Conservation (phyloP, 2,797 vertebrate genomes). For the Thripadectes ignobilis region DNA sequence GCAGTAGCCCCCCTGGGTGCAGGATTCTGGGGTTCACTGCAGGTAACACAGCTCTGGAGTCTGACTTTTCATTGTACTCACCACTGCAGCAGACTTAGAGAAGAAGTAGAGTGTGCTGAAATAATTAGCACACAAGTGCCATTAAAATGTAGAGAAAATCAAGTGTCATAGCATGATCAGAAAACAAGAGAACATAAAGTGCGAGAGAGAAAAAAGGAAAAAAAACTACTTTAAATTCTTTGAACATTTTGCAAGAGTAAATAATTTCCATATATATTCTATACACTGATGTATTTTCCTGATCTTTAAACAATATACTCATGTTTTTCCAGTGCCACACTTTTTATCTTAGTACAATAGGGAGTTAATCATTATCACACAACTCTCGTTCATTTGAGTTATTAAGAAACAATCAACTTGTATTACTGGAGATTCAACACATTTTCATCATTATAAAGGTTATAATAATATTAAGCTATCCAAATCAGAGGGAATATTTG, state of each 20-base stretch:
- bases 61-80: background rate
- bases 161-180: background rate
- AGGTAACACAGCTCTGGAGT: background rate
- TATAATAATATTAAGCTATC: background rate
- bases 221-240: background rate
- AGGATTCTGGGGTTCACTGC: background rate
- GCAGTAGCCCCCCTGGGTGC: rapidly evolving
- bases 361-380: background rate
- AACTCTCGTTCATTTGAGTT: background rate
- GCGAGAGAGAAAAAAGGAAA: background rate
- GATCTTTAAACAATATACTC: background rate
- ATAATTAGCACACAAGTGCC: background rate
- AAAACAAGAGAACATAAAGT: background rate
- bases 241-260: background rate
- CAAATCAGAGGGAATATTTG: background rate
- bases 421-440: background rate
- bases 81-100: background rate
- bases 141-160: background rate
- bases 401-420: background rate
- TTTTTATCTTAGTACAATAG: background rate
- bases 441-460: background rate
- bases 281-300: background rate
- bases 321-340: background rate
- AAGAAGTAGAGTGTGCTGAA: background rate
- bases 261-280: background rate